These are phyloP conservation scores for Danio choprae DNA, from an alignment of 2,797 vertebrate genomes.

Conservation along the genomic window DNA sequence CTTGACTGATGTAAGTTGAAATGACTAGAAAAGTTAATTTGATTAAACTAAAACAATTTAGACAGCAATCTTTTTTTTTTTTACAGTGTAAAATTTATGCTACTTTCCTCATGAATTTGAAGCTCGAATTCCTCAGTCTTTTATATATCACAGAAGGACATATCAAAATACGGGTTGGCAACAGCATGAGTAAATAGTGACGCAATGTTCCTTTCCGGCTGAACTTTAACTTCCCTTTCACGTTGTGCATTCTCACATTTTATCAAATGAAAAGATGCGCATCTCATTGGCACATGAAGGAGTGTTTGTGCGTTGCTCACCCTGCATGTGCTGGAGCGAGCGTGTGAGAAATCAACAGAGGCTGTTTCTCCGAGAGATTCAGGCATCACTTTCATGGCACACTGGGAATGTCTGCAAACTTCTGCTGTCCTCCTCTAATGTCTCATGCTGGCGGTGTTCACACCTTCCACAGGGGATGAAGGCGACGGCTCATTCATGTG, in stretches of 20 bases:
- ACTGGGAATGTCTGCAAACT: constrained; percentile 3
- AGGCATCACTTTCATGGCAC: background rate
- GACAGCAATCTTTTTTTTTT: too few relatives aligned
- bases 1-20: too few relatives aligned
- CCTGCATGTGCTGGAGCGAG: background rate
- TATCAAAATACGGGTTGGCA: background rate
- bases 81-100: too few relatives aligned
- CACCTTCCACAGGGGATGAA: constrained; percentile 10
- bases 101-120: background rate
- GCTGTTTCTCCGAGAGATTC: background rate
- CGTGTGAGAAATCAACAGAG: constrained; percentile 8
- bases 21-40: too few relatives aligned
- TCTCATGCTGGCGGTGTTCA: background rate
- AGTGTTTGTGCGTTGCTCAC: constrained; percentile 5
- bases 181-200: background rate
- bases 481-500: constrained; percentile 6
- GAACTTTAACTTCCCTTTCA: background rate
- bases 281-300: background rate
- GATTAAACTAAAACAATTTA: too few relatives aligned
- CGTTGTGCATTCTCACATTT: background rate
- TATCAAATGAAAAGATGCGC: background rate
- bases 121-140: background rate
- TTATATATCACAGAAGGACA: background rate
- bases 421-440: constrained; percentile 9
- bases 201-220: background rate